phyloP scores from a whole-genome alignment of 2,113 vertebrate genomes.

The Acanthisitta chloris region DNA sequence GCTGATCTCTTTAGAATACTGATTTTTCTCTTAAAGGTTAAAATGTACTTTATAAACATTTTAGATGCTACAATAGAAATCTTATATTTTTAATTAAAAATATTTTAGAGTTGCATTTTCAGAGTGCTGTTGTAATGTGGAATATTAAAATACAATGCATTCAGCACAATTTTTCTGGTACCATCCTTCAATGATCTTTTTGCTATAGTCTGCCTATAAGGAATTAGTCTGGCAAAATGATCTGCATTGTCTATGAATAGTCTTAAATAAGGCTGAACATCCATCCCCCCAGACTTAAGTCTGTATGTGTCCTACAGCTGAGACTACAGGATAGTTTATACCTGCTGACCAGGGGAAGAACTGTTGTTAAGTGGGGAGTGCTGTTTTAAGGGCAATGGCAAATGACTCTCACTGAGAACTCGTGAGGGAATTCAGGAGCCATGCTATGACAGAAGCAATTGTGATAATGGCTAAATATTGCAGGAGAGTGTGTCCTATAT shows the following conservation, averaged over 20 bases:
- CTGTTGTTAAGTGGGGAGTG: not conserved
- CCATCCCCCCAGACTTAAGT: not conserved
- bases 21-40: not conserved
- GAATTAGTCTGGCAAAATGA: not conserved
- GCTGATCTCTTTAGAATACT: not conserved
- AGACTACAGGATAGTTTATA: not conserved
- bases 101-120: not conserved
- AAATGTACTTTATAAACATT: not conserved
- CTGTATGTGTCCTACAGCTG: rapidly evolving
- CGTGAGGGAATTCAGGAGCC: not conserved
- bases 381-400: not conserved
- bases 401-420: not conserved
- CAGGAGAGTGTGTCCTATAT: not conserved
- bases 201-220: not conserved
- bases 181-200: not conserved
- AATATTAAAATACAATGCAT: not conserved
- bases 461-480: not conserved
- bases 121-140: not conserved
- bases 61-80: not conserved
- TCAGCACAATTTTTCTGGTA: not conserved
- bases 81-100: not conserved
- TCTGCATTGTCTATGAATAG: not conserved
- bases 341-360: not conserved
- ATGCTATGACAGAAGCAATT: not conserved
- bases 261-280: not conserved